phyloP scores from a whole-genome alignment of 1,140 invertebrate genomes.

The Globodera rostochiensis region DNA sequence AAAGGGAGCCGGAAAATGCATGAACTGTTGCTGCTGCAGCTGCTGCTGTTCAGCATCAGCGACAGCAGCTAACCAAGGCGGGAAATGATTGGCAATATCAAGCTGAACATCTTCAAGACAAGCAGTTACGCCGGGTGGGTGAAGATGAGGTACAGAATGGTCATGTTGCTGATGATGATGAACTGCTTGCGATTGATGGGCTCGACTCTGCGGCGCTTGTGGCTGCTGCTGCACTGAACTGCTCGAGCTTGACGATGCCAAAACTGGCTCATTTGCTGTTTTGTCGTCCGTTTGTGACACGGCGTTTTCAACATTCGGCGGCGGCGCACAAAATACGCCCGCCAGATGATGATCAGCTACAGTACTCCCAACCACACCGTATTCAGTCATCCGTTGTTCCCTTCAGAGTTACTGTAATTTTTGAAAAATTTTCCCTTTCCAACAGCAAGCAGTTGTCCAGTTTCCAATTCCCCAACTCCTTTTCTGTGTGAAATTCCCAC shows the following conservation, averaged over 20 bases:
- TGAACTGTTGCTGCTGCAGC: neutral
- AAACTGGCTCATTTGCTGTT: neutral
- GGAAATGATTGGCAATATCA: neutral
- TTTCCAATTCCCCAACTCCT: too few relatives aligned
- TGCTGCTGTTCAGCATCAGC: neutral
- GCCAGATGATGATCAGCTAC: too few relatives aligned
- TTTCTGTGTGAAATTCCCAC: neutral
- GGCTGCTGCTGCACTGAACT: neutral
- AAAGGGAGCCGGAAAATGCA: neutral
- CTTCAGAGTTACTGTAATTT: neutral
- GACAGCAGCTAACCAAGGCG: neutral
- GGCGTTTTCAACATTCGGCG: too few relatives aligned
- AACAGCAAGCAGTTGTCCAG: too few relatives aligned
- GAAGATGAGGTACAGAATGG: neutral
- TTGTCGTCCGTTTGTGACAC: neutral
- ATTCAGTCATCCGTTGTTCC: neutral
- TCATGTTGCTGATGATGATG: too few relatives aligned
- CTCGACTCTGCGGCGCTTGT: neutral
- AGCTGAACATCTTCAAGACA: neutral
- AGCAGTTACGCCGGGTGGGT: neutral
- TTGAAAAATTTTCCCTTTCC: neutral
- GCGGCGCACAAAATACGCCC: too few relatives aligned
- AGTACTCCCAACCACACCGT: too few relatives aligned
- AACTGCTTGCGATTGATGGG: too few relatives aligned
- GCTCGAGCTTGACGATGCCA: neutral